Conservation (phyloP, 2,888 invertebrate genomes). For the Cheilosia variabilis region DNA sequence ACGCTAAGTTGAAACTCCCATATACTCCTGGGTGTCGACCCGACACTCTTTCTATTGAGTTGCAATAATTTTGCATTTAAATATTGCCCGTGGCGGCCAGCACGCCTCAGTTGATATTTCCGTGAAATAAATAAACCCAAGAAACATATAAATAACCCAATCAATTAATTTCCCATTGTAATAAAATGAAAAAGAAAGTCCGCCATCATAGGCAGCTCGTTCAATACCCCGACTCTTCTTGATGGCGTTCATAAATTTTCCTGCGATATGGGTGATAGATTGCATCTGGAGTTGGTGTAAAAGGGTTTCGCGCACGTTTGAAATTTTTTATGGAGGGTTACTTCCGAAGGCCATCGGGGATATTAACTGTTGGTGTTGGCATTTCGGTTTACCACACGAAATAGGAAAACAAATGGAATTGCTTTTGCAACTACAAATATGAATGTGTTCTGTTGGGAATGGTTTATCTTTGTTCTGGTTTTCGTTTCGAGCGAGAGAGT, state of each 20-base stretch:
- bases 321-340: slow-evolving; percentile 7
- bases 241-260: slow-evolving; percentile 2
- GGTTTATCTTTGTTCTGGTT: too few species aligned
- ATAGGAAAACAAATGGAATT: slow-evolving; percentile 17
- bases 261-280: slow-evolving; percentile 6
- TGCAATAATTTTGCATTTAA: too few species aligned
- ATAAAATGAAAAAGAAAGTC: slow-evolving; percentile 67
- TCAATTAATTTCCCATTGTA: slow-evolving; percentile 72
- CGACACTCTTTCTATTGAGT: too few species aligned
- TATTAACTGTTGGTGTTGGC: slow-evolving; percentile 43
- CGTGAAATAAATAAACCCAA: slow-evolving; percentile 49
- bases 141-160: slow-evolving; percentile 60
- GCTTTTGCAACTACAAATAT: background rate
- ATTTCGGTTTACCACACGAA: slow-evolving; percentile 16
- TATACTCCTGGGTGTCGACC: too few species aligned
- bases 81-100: too few species aligned
- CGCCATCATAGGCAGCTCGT: slow-evolving; percentile 18
- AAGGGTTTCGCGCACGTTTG: background rate
- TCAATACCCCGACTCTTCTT: slow-evolving; percentile 30
- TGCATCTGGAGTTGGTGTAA: slow-evolving; percentile 13
- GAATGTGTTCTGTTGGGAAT: too few species aligned
- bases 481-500: too few species aligned
- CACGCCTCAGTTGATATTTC: background rate
- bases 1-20: too few species aligned
- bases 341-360: slow-evolving; percentile 39